Evolutionary conservation across 2,113 vertebrate species (phyloP).

Genomic region (Lophotis ruficrista): DNA sequence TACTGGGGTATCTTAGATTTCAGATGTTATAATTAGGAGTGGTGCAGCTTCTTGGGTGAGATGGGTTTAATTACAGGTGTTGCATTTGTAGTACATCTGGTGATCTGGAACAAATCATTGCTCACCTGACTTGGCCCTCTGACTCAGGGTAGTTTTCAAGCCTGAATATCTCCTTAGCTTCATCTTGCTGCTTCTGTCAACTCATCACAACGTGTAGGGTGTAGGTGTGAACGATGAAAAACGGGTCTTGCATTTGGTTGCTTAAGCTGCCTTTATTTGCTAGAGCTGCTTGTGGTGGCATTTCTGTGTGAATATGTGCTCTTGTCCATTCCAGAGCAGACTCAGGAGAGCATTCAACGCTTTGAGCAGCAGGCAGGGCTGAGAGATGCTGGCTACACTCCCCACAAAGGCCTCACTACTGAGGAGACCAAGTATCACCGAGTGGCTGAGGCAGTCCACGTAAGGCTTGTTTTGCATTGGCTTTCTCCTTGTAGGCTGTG

Average conservation of each 20-base stretch:
- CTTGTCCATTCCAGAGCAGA: constrained; percentile 82
- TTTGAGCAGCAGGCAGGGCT: constrained; percentile 94
- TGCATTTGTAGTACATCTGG: neutral
- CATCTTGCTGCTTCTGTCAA: neutral
- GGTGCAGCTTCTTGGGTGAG: neutral
- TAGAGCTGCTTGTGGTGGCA: neutral
- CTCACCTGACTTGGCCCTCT: neutral
- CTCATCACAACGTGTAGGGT: rapidly evolving
- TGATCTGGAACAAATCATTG: neutral
- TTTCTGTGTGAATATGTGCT: constrained; percentile 17
- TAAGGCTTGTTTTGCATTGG: constrained; percentile 72
- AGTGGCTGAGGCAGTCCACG: constrained; percentile 85
- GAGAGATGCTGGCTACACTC: constrained; percentile 89
- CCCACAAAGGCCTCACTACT: constrained; percentile 90
- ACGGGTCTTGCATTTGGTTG: neutral
- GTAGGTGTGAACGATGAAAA: neutral
- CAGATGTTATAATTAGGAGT: neutral
- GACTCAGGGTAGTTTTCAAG: neutral
- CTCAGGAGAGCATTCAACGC: constrained; percentile 90
- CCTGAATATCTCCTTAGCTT: neutral
- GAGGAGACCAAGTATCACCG: constrained; percentile 91
- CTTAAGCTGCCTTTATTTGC: neutral
- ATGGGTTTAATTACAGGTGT: neutral
- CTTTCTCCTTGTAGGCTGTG: neutral
- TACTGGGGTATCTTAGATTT: neutral